Evolutionary conservation across 1,140 invertebrate species (phyloP), one percentile per base, ranked within the genome.

Genomic region (Orius laevigatus): DNA sequence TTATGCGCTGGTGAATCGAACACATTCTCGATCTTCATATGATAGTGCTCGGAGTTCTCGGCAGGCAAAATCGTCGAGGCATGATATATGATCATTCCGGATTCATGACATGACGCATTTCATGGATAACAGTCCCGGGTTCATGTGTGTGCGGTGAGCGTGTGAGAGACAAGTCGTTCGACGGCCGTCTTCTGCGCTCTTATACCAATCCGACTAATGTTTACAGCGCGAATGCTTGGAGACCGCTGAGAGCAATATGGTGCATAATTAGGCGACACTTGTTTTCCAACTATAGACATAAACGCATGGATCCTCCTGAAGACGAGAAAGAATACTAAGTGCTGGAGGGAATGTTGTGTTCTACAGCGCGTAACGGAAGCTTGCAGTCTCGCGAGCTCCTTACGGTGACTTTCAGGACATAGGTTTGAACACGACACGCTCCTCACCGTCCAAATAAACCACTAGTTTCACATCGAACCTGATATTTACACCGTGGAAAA

Each of bases 1-100:
- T 82, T 92, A 64, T 95, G 91, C 67, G 84, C 93, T 14, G n/a
- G n/a, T n/a, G n/a, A n/a, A n/a, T n/a, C n/a, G 78, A 87, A 57
- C 80, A 95, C 64, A 70, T 98, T 34, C 20, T 8, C 45, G 35
- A 38, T 10, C 35, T 19, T 11, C 16, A 34, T 12, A 47, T 35
- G 45, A 38, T 34, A 36, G 20, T 19, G 15, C 45, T n/a, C 12
- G 4, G 45, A 47, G 16, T 66, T 93, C 18, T 76, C 86, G 46
- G 79, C 78, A 57, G 87, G 9, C 8, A 43, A 43, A 4, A 47
- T 47, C 8, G 15, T 19, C 16, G 45, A 47, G 16, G 45, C 32
- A 5, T n/a, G n/a, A n/a, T n/a, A n/a, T n/a, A 34, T 47, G 16
- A 19, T 34, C 32, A 47, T n/a, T n/a, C 32, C 32, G 45, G 45